Evolutionary conservation across 2,888 invertebrate genomes (phyloP), one percentile per base, ranked within the genome.

Genomic region (Campopleginae sp.): DNA sequence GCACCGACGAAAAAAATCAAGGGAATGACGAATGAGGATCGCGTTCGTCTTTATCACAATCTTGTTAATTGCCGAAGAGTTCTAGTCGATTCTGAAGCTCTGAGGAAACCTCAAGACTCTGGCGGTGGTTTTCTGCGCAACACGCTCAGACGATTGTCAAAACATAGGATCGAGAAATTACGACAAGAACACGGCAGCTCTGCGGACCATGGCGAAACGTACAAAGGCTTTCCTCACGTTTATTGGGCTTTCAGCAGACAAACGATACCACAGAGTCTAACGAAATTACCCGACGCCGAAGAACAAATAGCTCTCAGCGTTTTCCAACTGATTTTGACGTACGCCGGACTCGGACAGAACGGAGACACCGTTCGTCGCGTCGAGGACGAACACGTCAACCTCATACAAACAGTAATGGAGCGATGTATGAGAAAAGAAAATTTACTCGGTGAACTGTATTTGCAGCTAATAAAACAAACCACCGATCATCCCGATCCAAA

Each of bases 401-500:
- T 98, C 33, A 97, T 98, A 78, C 99, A 99, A 94, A 96, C 96
- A 1, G 96, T 99, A 88, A 95, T 99, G 94, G 98, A 98, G 91
- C 96, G 98, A 83, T 98, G 98, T 90, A 96, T 98, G 96, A 96
- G 98, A 89, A 98, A 97, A 92, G 98, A 98, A 91, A 96, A 97
- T 71, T 95, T 98, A 71, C 95, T 98, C 6, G 98, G 98, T 91
- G 99, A 99, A 94, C 95, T 98, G 81, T 98, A 98, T 93, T 95
- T 98, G 88, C 98, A 98, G 93, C 95, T 99, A 58, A 97, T 98
- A 83, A 99, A 98, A 93, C 98, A 98, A 94, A 98, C 98, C 0
- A 98, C 98, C 0, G 98, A 98, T 90, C 97, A 97, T 94, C 97
- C 97, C 0, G 98, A 98, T 94, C 98, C 98, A 0, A 96, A 97